Conservation (phyloP, 2,888 invertebrate species). For the Standfussiana lucernea region DNA sequence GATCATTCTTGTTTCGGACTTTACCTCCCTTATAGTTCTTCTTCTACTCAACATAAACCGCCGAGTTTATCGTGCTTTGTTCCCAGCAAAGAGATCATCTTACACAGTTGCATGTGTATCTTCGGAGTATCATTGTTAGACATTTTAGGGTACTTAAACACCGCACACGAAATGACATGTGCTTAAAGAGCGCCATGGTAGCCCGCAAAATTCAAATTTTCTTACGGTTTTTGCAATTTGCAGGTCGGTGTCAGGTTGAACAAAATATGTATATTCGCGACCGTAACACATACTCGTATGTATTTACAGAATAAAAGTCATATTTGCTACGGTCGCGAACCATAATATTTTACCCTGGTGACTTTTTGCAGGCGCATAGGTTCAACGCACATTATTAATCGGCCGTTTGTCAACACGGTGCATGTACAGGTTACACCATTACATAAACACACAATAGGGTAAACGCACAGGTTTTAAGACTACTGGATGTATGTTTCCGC, state of each 20-base stretch:
- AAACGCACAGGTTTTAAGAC: neutral
- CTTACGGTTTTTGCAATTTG: no score
- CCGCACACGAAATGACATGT: neutral
- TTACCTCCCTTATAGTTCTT: neutral
- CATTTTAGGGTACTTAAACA: neutral
- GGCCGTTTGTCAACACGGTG: neutral
- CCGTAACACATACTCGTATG: no score
- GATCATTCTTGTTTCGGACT: constrained; percentile 5
- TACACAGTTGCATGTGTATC: neutral
- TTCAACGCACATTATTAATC: neutral
- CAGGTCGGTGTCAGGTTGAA: no score
- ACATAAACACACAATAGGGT: neutral
- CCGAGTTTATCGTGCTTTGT: neutral
- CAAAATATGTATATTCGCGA: no score
- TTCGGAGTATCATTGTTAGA: neutral
- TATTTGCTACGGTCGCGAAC: no score
- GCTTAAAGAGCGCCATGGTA: no score
- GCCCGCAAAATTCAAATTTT: no score
- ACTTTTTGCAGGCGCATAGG: neutral
- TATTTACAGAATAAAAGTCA: no score
- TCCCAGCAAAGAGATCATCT: neutral
- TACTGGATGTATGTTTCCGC: neutral
- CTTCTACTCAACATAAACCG: neutral
- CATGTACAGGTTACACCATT: neutral
- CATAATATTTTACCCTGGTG: no score